A percentile compares a stretch with the other conserved stretches of the same genome.
Conservation (phyloP, 2,113 vertebrate species). For the Gavia stellata region DNA sequence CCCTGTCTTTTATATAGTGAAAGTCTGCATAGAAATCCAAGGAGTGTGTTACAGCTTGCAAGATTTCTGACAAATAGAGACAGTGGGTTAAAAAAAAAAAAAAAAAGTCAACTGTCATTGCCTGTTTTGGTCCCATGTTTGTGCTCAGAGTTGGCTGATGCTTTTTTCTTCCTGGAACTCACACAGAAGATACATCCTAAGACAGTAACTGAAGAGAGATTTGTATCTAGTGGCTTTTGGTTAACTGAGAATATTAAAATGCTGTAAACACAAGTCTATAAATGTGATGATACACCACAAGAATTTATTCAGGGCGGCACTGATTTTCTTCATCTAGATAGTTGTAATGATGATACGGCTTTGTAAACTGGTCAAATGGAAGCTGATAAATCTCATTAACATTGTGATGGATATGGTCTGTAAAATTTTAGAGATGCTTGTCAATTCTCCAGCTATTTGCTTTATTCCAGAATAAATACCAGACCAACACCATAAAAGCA, state of each 20-base stretch:
- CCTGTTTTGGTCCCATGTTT: neutral
- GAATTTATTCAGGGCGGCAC: neutral
- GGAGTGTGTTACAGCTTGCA: neutral
- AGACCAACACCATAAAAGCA: neutral
- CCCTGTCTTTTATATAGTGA: neutral
- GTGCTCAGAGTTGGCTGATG: neutral
- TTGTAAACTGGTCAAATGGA: neutral
- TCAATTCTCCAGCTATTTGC: neutral
- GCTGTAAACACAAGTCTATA: neutral
- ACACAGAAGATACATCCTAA: neutral
- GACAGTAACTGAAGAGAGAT: neutral
- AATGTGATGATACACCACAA: neutral
- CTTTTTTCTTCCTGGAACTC: neutral
- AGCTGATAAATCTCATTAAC: neutral
- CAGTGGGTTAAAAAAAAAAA: neutral
- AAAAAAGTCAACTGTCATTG: neutral
- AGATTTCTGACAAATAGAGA: neutral
- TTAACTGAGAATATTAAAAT: neutral
- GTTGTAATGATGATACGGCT: neutral
- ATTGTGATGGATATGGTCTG: neutral
- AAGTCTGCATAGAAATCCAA: neutral
- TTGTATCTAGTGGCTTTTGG: neutral
- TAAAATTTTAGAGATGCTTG: neutral
- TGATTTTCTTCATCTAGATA: neutral
- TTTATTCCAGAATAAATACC: neutral